A percentile compares a stretch with the other conserved stretches of the same genome.
Evolutionary conservation across 2,888 invertebrate species (phyloP).

Genomic region (Molanna angustata): DNA sequence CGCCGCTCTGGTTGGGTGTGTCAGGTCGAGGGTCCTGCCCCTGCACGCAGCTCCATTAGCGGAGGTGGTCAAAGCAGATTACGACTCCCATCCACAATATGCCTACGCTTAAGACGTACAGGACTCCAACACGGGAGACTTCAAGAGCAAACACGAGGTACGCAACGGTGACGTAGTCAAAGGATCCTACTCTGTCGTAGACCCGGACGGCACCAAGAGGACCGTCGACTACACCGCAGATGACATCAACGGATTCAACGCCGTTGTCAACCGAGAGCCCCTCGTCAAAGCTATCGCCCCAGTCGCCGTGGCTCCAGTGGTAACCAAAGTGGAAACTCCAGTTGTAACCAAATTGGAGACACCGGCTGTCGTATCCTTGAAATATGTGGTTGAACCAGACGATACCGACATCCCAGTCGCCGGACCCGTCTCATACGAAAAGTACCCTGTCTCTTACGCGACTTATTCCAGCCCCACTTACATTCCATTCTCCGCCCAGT

Average conservation of each 20-base stretch:
- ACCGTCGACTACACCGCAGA: slow-evolving; percentile 42
- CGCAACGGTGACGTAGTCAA: slow-evolving; percentile 41
- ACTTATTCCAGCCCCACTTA: slow-evolving; percentile 15
- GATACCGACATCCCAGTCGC: too few relatives aligned
- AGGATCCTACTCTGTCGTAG: slow-evolving; percentile 41
- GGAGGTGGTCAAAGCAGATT: slow-evolving; percentile 26
- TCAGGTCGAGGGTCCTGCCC: slow-evolving; percentile 22
- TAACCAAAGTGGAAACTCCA: slow-evolving; percentile 10
- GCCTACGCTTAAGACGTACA: slow-evolving; percentile 42
- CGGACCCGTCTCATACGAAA: too few relatives aligned
- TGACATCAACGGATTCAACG: slow-evolving; percentile 41
- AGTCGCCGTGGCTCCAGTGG: slow-evolving; percentile 16
- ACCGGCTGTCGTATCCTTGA: too few relatives aligned
- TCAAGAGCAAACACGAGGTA: slow-evolving; percentile 40
- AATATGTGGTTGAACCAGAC: too few relatives aligned
- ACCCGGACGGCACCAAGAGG: slow-evolving; percentile 41
- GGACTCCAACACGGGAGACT: slow-evolving; percentile 42
- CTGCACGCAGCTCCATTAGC: slow-evolving; percentile 25
- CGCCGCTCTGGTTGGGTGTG: slow-evolving; percentile 24
- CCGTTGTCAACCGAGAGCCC: slow-evolving; percentile 40
- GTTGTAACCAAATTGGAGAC: slow-evolving; percentile 6
- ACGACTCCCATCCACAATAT: slow-evolving; percentile 38
- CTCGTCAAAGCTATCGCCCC: slow-evolving; percentile 35
- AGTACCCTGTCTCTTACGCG: too few relatives aligned
- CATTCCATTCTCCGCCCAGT: slow-evolving; percentile 18